Evolutionary conservation across 2,888 invertebrate species (phyloP).

Genomic region (Polydrusus cervinus): DNA sequence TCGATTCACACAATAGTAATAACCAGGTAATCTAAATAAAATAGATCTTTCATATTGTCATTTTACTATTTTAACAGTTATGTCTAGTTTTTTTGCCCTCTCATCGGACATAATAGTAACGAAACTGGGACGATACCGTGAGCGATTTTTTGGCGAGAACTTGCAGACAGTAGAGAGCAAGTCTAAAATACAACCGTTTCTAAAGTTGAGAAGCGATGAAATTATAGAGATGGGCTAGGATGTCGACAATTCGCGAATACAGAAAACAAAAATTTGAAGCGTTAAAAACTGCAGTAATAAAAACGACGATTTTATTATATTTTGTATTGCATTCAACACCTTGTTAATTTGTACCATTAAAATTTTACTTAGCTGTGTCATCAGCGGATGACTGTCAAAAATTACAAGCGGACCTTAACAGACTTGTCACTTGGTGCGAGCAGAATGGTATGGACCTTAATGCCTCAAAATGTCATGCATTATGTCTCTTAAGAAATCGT

Average conservation of each 20-base stretch:
- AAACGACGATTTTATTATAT: no score
- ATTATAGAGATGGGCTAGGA: not conserved
- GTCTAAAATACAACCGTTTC: constrained; percentile 19
- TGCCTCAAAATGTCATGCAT: no score
- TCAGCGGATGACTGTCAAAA: no score
- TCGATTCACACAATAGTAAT: constrained; percentile 7
- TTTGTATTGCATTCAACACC: no score
- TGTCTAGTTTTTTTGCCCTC: constrained; percentile 29
- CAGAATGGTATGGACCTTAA: no score
- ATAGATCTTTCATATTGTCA: constrained; percentile 18
- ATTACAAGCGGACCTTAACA: no score
- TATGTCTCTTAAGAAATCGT: no score
- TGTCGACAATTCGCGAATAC: constrained; percentile 8
- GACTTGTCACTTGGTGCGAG: no score
- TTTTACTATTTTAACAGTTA: constrained; percentile 36
- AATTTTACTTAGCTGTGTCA: no score
- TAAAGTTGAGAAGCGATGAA: constrained; percentile 17
- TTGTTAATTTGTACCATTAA: no score
- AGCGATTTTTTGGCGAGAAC: constrained; percentile 16
- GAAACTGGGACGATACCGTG: constrained; percentile 29
- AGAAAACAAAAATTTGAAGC: no score
- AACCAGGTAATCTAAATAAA: constrained; percentile 29
- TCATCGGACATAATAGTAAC: constrained; percentile 31
- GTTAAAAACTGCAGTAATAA: no score
- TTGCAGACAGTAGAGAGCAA: constrained; percentile 8